Evolutionary conservation across 2,888 invertebrate species (phyloP).

Genomic region (Plutella xylostella): DNA sequence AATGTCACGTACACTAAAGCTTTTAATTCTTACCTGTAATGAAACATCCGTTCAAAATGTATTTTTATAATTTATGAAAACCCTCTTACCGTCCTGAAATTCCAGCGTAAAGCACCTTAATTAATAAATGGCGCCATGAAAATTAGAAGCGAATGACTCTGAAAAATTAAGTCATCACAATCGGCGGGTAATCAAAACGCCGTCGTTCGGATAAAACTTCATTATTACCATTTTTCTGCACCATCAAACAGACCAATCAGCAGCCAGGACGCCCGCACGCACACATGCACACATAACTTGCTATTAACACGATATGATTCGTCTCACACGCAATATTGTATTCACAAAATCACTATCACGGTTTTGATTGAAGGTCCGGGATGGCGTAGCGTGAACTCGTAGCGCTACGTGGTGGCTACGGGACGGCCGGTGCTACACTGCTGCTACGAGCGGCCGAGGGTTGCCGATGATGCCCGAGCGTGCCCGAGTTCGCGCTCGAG

Average conservation of each 20-base stretch:
- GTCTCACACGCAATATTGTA: constrained; percentile 24
- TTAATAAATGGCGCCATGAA: background rate
- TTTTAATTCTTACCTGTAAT: no score
- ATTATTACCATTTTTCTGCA: constrained; percentile 56
- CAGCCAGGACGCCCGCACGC: background rate
- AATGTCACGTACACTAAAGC: no score
- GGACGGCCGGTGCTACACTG: constrained; percentile 45
- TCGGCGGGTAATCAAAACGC: constrained; percentile 32
- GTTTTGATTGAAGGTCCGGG: constrained; percentile 27
- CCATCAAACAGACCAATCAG: constrained; percentile 37
- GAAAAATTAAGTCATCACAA: constrained; percentile 21
- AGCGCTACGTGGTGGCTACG: constrained; percentile 31
- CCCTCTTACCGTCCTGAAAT: no score
- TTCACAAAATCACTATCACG: constrained; percentile 46
- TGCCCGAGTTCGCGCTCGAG: constrained; percentile 28
- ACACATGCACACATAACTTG: constrained; percentile 36
- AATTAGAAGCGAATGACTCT: constrained; percentile 10
- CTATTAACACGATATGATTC: constrained; percentile 22
- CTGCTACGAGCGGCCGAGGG: constrained; percentile 49
- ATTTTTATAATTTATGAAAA: no score
- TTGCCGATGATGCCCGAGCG: constrained; percentile 36
- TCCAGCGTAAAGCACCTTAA: no score
- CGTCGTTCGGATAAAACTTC: constrained; percentile 27
- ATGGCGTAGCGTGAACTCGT: constrained; percentile 20
- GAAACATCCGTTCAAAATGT: no score